These are phyloP conservation scores for Chroicocephalus ridibundus DNA, from an alignment of 2,113 vertebrate species.

Conservation along the genomic window DNA sequence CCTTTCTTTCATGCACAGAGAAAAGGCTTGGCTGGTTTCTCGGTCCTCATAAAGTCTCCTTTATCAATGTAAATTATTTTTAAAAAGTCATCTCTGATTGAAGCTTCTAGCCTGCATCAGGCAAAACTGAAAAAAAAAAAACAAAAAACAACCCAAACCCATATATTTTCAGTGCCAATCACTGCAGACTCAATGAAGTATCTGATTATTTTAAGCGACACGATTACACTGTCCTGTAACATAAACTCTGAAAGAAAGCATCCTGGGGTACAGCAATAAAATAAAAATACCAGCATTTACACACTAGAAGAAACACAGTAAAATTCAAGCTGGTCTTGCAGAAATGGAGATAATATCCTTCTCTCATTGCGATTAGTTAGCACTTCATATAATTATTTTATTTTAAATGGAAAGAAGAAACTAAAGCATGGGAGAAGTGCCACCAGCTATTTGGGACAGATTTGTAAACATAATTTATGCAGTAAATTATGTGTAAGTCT, in stretches of 20 bases:
- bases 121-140: neutral
- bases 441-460: neutral
- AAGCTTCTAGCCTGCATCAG: neutral
- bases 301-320: neutral
- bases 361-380: neutral
- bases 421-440: neutral
- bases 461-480: neutral
- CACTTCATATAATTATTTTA: neutral
- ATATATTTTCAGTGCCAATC: neutral
- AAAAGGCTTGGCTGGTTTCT: neutral
- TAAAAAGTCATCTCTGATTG: neutral
- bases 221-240: neutral
- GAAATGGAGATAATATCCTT: neutral
- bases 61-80: neutral
- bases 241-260: neutral
- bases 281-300: neutral
- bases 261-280: neutral
- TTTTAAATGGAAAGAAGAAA: neutral
- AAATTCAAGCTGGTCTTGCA: neutral
- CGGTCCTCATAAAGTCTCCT: neutral
- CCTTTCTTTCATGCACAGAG: neutral
- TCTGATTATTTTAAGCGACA: neutral
- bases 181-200: neutral
- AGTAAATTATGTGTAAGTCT: neutral
- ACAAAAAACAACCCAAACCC: neutral